Evolutionary conservation across 2,113 vertebrate species (phyloP), one percentile per base, ranked within the genome.

Genomic region (Thunnus thynnus): DNA sequence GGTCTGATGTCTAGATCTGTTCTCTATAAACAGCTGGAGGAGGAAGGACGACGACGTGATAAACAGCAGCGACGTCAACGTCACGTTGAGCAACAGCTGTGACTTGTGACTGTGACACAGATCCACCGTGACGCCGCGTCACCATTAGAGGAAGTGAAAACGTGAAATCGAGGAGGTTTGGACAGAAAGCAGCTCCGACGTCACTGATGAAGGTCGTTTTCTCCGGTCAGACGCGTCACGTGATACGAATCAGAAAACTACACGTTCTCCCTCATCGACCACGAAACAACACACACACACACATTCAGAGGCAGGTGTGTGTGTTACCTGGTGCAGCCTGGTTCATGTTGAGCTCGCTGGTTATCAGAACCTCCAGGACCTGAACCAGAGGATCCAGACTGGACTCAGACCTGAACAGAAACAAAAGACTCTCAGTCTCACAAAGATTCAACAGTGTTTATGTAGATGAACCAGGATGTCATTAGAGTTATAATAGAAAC

Each of bases 281-380:
- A 22, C 22, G 22, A 22, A 22, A 22, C 22, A 22, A 22, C 32
- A 36, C 32, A 36, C 32, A 36, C 32, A 32, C 32, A 36, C 32
- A 36, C 32, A 32, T 3, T 4, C 30, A 3, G 5, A 5, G 30
- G 5, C 30, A 32, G 30, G 30, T 32, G 30, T 13, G 50, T 17
- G 50, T 2, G 13, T 94, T 95, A 99, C 98, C 98, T 97, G 98
- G 98, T 89, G 97, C 97, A 4, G 96, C 95, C 91, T 97, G 98
- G 92, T 93, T 96, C 83, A 98, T 97, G 91, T 96, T 97, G 95
- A 96, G 97, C 93, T 99, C 98, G 10, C 96, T 97, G 88, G 94
- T 95, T 73, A 99, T 97, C 93, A 99, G 96, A 91, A 96, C 93
- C 92, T 99, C 98, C 76, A 97, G 70, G 36, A 96, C 96, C 94